Evolutionary conservation across 2,797 vertebrate species (phyloP), one percentile per base, ranked within the genome.

Genomic region (Spondyliosoma cantharus): DNA sequence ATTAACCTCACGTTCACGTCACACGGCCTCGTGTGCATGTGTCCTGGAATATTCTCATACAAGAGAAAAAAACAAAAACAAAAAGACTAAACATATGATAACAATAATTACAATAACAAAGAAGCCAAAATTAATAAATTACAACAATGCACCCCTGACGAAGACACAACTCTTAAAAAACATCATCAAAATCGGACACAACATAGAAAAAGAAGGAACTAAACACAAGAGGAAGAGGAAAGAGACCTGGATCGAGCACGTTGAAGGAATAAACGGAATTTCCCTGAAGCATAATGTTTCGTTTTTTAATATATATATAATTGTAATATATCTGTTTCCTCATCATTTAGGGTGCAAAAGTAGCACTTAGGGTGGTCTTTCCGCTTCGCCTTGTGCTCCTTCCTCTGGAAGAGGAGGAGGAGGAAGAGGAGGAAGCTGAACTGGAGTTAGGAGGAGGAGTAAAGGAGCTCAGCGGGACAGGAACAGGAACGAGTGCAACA

Each of bases 401-500:
- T 77, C 61, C 4, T 53, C 15, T 53, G 73, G 81, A 76, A 65
- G 78, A 78, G 61, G 64, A 78, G 81, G 60, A 74, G 37, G 43
- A 72, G 68, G 61, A 83, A 71, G 84, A 80, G 79, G 91, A 92
- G 90, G 85, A 86, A 74, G 73, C 76, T 79, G 71, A 87, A 91
- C 91, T 89, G 91, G 67, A 85, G n/a, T 64, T 11, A 8, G 32
- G 78, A 78, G 61, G 62, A 74, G 37, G 43, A 72, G 68, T 61
- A 83, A 69, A 76, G 74, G 91, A 93, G 87, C 90, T 95, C 92
- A 92, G 90, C 88, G 93, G 89, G 89, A 95, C 87, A 93, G 90
- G 91, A 90, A 93, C 89, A 92, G 89, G 37, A 56, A 81, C 86
- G 90, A 96, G 94, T 95, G 93, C 94, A 95, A 95, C 91, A 89